Percentiles rank a stretch among this genome's conserved stretches.
Evolutionary conservation across 2,797 vertebrate species (phyloP).

Genomic region (Cheracebus regulus): DNA sequence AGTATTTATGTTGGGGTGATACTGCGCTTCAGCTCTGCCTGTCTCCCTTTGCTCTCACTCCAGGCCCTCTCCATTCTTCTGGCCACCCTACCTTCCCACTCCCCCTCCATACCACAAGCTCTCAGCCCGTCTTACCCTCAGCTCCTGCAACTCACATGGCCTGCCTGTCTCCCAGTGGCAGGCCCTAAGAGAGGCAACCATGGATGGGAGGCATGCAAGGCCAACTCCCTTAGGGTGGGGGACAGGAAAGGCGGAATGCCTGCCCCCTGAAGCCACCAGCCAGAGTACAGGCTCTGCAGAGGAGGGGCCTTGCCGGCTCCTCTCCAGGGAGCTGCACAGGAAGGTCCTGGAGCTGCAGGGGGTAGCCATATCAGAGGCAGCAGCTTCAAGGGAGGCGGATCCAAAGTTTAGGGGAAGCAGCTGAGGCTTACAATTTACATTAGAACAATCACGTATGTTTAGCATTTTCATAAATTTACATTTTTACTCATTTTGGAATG

Average conservation of each 20-base stretch:
- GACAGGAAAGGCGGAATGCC: conserved; percentile 5
- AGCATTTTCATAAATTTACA: conserved; percentile 67
- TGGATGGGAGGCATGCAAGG: neutral
- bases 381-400: neutral
- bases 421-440: neutral
- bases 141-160: neutral
- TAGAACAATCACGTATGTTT: neutral
- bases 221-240: neutral
- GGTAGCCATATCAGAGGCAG: neutral
- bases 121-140: neutral
- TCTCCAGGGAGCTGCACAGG: neutral
- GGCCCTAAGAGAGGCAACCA: neutral
- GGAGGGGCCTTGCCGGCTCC: neutral
- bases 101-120: neutral
- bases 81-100: neutral
- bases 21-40: neutral
- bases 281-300: neutral
- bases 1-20: neutral
- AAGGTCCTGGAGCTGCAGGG: neutral
- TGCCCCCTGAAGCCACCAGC: neutral
- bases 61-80: neutral
- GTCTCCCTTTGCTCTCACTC: neutral
- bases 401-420: neutral
- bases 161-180: neutral
- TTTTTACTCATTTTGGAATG: conserved; percentile 29